A percentile compares a stretch with the other conserved stretches of the same genome.
These are phyloP conservation scores for Pristionchus pacificus DNA, from an alignment of 1,140 invertebrate species.

Conservation along the genomic window DNA sequence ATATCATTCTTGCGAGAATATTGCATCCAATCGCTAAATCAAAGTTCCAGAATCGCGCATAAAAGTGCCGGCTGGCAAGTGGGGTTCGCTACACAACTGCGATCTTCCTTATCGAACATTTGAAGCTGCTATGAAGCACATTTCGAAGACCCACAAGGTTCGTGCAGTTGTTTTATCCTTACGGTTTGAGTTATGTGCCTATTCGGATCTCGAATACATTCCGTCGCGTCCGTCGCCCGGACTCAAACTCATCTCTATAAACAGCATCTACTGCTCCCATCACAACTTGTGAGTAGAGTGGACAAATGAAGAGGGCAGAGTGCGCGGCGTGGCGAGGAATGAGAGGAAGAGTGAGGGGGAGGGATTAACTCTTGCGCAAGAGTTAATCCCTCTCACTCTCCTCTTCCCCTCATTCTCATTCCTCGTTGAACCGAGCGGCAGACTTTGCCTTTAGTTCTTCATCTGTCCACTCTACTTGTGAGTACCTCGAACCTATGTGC, in stretches of 20 bases:
- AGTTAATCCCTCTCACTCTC: slow-evolving; percentile 83
- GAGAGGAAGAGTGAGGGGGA: too few species aligned
- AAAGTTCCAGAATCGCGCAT: slow-evolving; percentile 26
- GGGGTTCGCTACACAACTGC: slow-evolving; percentile 81
- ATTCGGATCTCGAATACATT: slow-evolving; percentile 63
- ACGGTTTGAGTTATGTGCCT: not conserved
- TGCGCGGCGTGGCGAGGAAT: too few species aligned
- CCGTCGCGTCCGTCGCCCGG: slow-evolving; percentile 63
- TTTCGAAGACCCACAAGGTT: slow-evolving; percentile 46
- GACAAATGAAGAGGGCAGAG: too few species aligned
- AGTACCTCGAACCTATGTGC: too few species aligned
- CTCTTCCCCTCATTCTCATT: too few species aligned
- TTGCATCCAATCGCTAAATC: slow-evolving; percentile 57
- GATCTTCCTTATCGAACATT: slow-evolving; percentile 70
- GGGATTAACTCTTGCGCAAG: too few species aligned
- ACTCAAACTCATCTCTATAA: slow-evolving; percentile 60
- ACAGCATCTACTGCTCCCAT: slow-evolving; percentile 61
- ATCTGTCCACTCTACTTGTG: too few species aligned
- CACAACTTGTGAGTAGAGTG: slow-evolving; percentile 58
- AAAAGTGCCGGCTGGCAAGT: slow-evolving; percentile 71
- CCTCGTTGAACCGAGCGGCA: too few species aligned
- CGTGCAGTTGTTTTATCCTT: slow-evolving; percentile 77
- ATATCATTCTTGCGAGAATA: too few species aligned
- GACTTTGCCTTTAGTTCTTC: too few species aligned
- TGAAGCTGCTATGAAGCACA: slow-evolving; percentile 62